phyloP scores from a whole-genome alignment of 2,888 invertebrate genomes.

The Selenia dentaria region DNA sequence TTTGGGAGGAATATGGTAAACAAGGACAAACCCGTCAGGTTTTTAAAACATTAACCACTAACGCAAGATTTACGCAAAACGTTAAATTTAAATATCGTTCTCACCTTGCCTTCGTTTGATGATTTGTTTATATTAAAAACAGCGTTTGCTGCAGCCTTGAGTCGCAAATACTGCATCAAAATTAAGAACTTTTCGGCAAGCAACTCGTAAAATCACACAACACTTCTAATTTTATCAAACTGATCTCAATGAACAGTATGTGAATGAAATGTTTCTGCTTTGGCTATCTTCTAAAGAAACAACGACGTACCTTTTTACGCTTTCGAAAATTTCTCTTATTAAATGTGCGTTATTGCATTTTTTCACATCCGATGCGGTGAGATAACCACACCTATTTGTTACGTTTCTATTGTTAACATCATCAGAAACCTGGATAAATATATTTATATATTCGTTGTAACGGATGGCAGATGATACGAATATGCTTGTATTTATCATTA shows the following conservation, averaged over 20 bases:
- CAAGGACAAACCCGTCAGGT: neutral
- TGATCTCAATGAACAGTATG: neutral
- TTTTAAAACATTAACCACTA: neutral
- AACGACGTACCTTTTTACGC: constrained; percentile 19
- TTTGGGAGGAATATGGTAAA: no score
- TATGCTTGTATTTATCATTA: no score
- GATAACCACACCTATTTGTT: constrained; percentile 1
- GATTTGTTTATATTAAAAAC: constrained; percentile 19
- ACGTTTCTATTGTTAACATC: constrained; percentile 1
- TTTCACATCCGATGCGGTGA: constrained; percentile 15
- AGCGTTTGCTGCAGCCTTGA: constrained; percentile 18
- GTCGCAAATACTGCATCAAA: constrained; percentile 9
- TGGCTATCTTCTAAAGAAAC: constrained; percentile 21
- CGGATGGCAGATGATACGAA: no score
- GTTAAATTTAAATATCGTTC: constrained; percentile 11
- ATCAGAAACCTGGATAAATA: no score
- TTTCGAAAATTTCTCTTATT: constrained; percentile 34
- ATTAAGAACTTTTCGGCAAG: neutral
- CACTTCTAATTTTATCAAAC: constrained; percentile 1
- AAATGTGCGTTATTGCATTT: constrained; percentile 22
- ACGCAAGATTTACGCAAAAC: neutral
- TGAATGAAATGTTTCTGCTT: constrained; percentile 7
- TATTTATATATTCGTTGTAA: no score
- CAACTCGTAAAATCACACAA: constrained; percentile 7
- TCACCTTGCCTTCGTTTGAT: constrained; percentile 21